Evolutionary conservation across 2,888 invertebrate species (phyloP).

Genomic region (Eilema caniola): DNA sequence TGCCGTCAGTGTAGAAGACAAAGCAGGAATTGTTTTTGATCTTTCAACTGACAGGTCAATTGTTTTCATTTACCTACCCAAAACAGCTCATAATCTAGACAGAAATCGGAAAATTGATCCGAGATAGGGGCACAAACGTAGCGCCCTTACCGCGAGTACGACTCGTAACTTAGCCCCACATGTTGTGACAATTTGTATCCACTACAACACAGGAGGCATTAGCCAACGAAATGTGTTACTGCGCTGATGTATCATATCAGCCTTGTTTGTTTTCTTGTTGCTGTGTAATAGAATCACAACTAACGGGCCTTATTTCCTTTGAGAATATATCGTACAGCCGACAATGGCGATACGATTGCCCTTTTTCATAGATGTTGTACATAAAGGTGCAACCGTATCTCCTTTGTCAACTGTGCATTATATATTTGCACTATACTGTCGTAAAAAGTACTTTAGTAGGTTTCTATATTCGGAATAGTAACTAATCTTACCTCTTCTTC

Average conservation of each 20-base stretch:
- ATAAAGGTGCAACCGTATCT: too few relatives aligned
- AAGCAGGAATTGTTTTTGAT: too few relatives aligned
- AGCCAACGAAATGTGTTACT: conserved; percentile 16
- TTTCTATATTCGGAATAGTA: too few relatives aligned
- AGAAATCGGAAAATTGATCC: not conserved
- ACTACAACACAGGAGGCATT: conserved; percentile 20
- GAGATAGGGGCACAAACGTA: conserved; percentile 8
- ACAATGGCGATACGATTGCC: too few relatives aligned
- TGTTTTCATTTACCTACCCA: too few relatives aligned
- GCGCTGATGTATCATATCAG: conserved; percentile 11
- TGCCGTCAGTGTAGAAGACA: too few relatives aligned
- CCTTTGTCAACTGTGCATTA: too few relatives aligned
- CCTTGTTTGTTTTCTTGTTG: conserved; percentile 6
- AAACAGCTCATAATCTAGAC: not conserved
- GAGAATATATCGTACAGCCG: not conserved
- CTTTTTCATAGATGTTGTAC: too few relatives aligned
- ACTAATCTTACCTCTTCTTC: too few relatives aligned
- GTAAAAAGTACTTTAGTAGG: too few relatives aligned
- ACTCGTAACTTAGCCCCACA: conserved; percentile 52
- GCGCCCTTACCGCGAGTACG: conserved; percentile 38
- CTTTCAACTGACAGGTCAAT: too few relatives aligned
- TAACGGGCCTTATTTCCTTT: not conserved
- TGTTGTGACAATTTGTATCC: conserved; percentile 66
- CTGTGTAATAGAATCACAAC: not conserved
- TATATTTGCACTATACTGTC: too few relatives aligned